Evolutionary conservation across 2,888 invertebrate species (phyloP).

Genomic region (Argyresthia goedartella): DNA sequence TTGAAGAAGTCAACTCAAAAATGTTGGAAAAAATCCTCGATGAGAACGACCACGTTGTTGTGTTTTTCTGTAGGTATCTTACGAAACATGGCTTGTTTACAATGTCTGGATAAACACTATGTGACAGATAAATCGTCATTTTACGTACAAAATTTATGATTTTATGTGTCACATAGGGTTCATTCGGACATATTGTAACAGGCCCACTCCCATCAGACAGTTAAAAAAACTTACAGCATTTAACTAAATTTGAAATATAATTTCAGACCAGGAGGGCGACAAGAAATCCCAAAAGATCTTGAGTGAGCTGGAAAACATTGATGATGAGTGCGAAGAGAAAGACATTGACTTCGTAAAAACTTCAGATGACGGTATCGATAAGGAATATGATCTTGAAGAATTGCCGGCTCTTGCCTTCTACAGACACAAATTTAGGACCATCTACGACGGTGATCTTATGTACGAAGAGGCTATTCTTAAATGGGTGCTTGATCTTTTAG

Average conservation of each 20-base stretch:
- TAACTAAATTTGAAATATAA: background rate
- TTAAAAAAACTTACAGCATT: too few relatives aligned
- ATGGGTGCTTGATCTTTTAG: conserved; percentile 89
- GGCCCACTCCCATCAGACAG: too few relatives aligned
- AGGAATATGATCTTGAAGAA: conserved; percentile 86
- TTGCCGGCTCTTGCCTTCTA: conserved; percentile 90
- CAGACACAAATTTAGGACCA: conserved; percentile 88
- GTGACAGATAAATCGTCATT: too few relatives aligned
- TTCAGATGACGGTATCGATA: conserved; percentile 88
- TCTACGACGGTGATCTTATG: conserved; percentile 91
- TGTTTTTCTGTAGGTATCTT: conserved; percentile 87
- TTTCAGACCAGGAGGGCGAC: conserved; percentile 87
- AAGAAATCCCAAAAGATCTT: conserved; percentile 91
- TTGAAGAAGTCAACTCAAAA: conserved; percentile 90
- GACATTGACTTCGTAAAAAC: conserved; percentile 93
- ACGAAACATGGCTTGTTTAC: background rate
- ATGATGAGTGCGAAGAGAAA: conserved; percentile 93
- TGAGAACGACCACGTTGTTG: conserved; percentile 90
- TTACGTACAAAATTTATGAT: too few relatives aligned
- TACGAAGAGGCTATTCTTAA: conserved; percentile 91
- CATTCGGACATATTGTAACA: too few relatives aligned
- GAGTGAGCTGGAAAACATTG: conserved; percentile 91
- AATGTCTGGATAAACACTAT: too few relatives aligned
- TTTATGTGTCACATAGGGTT: too few relatives aligned
- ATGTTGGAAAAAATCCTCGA: conserved; percentile 92